Base-by-base conservation (phyloP, 2,113 vertebrate species). In the Seriola rivoliana region DNA sequence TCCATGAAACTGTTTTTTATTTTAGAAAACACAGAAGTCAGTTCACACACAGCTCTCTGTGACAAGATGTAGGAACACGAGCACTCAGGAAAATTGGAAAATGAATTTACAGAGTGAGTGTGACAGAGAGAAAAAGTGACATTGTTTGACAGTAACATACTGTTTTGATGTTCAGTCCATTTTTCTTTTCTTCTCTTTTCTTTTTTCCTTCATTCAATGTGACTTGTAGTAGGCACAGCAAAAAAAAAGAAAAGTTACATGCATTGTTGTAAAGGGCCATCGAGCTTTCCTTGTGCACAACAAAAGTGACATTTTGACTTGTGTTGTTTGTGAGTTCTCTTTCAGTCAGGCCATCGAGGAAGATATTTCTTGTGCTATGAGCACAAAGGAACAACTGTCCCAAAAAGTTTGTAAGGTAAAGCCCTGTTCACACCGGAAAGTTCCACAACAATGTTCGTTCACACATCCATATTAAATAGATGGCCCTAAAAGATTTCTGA, bases 61-160 rank as follows among this genome's bases (percentile, higher is more conserved):
- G 72, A 65, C 55, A 67, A 80, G 25, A 50, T 57, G 65, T 60
- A 71, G 48, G 25, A 70, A 65, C 38, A 63, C 36, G 4, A 44
- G 11, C 11, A 16, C 40, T 67, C 11, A 48, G 25, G 19, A 55
- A 5, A 59, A 60, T 38, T 55, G 23, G 60, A 68, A 84, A 73
- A 79, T 71, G 73, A 7, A 62, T 62, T 58, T 54, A 25, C 17
- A 44, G 63, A 19, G 14, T 23, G 4, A 58, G 14, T 71, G 25
- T 48, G 63, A 58, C 5, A 8, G 13, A 17, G 3, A 11, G 67
- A 40, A 36, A 42, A 19, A 71, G 76, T 60, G 57, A 74, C 0
- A 16, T 36, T 64, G 54, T 13, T 34, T 64, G 59, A 21, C 75
- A 52, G 13, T 80, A 54, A 82, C 75, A 72, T 75, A 64, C 74